phyloP scores from a whole-genome alignment of 2,113 vertebrate genomes.

The Colius striatus region DNA sequence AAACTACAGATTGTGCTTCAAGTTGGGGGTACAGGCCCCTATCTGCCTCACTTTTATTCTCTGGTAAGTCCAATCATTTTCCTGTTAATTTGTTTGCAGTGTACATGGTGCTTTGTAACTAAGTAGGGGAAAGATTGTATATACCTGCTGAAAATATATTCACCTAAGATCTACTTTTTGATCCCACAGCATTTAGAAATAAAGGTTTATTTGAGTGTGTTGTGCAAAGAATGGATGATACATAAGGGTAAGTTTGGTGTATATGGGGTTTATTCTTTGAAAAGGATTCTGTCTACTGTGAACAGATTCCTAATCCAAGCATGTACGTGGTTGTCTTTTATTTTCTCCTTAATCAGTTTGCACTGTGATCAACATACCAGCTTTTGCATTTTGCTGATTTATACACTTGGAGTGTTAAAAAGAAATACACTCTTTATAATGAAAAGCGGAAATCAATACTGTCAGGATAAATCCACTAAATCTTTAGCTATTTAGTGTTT shows the following conservation, averaged over 20 bases:
- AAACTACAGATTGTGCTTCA: background rate
- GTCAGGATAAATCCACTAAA: background rate
- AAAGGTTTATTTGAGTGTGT: background rate
- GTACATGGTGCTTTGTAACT: background rate
- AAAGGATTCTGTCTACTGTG: background rate
- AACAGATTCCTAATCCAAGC: background rate
- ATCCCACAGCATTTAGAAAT: background rate
- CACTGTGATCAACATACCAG: background rate
- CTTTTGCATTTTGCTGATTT: background rate
- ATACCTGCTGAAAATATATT: background rate
- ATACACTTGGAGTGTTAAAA: background rate
- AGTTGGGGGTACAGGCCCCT: background rate
- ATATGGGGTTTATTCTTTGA: background rate
- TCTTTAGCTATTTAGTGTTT: background rate
- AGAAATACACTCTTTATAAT: background rate
- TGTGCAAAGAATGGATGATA: background rate
- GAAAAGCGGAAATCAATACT: background rate
- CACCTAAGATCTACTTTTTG: background rate
- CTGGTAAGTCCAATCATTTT: background rate
- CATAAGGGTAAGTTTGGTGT: background rate
- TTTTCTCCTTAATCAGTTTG: background rate
- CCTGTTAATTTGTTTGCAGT: background rate
- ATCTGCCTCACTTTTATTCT: background rate
- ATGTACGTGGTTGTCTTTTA: background rate
- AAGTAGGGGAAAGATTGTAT: background rate